phyloP scores from a whole-genome alignment of 2,113 vertebrate genomes.

The Calidris pygmaea region DNA sequence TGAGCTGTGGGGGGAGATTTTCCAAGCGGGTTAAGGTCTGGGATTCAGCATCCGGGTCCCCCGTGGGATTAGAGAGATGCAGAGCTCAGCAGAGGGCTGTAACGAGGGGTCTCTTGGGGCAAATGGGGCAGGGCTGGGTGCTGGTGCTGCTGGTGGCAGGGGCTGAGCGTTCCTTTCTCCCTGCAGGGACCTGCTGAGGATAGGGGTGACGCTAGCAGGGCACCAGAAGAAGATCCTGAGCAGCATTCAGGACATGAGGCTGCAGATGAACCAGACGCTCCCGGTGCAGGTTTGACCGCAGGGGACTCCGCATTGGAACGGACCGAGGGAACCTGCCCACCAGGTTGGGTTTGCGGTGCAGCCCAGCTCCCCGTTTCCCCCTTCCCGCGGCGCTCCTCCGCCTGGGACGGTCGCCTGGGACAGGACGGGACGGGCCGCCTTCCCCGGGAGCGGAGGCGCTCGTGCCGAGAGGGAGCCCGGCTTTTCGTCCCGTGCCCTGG shows the following conservation, averaged over 20 bases:
- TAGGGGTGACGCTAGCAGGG: slow-evolving; percentile 96
- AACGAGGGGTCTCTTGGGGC: background rate
- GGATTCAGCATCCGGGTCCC: background rate
- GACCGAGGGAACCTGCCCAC: slow-evolving; percentile 75
- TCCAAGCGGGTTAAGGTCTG: background rate
- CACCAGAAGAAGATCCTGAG: slow-evolving; percentile 99
- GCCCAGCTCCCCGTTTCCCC: slow-evolving; percentile 77
- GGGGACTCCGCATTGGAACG: slow-evolving; percentile 59
- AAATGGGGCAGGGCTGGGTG: background rate
- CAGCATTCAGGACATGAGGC: slow-evolving; percentile 99
- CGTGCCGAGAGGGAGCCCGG: slow-evolving; percentile 63
- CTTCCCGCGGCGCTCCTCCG: slow-evolving; percentile 73
- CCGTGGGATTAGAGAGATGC: background rate
- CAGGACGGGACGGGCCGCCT: slow-evolving; percentile 60
- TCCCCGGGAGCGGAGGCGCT: slow-evolving; percentile 70
- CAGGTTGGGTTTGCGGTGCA: slow-evolving; percentile 86
- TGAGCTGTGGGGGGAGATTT: background rate
- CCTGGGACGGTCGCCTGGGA: slow-evolving; percentile 69
- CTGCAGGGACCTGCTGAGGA: slow-evolving; percentile 93
- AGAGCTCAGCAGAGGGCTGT: background rate
- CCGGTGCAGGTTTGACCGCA: slow-evolving; percentile 95
- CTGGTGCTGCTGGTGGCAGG: background rate
- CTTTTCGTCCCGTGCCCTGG: slow-evolving; percentile 49
- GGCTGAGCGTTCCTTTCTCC: background rate
- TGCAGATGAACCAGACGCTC: slow-evolving; percentile 99